Base-by-base conservation (phyloP, 2,888 invertebrate species). In the Sesia apiformis region DNA sequence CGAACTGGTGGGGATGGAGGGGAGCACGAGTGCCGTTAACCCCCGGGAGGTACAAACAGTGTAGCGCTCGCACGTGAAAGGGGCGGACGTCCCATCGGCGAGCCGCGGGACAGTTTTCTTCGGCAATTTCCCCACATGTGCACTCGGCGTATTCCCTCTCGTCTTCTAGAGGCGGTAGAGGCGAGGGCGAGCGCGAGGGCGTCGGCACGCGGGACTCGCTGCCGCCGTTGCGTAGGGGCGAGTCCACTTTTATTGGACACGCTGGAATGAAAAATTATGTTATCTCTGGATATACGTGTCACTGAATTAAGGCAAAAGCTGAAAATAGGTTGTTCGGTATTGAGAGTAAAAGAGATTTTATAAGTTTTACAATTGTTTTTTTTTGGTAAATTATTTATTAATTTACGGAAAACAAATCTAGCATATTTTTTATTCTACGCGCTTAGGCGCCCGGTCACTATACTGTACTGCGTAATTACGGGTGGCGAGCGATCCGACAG, bases 21-120 rank as follows among this genome's bases (percentile, higher is more conserved):
- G 84, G 86, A 3, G 88, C 88, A 38, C 90, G 84, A 57, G 91
- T 92, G 61, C 92, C 93, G 74, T 93, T 93, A 52, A 93, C 81
- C 58, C 92, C 92, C 53, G 91, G 88, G 61, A 92, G 78, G 59
- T 73, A 81, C 49, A 78, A 82, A 71, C 91, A 81, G 72, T 92
- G 92, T 55, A 92, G 78, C 55, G 89, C 84, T 58, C 84, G 81
- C 56, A 94, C 89, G 69, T 79, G 90, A 63, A 65, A 79, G 77
- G 76, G 91, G 82, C 67, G 85, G 82, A 63, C 90, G 65, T 60
- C 76, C 67, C 56, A 68, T 59, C 62, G 69, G 66, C 62, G 61
- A 60, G 72, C 90, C 63, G 77, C 91, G 61, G 74, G 90, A 66
- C 72, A 87, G 41, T 43, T 91, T 75, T 65, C 63, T 23, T 42